Percentiles rank a stretch among this genome's conserved stretches.
phyloP scores from a whole-genome alignment of 2,888 invertebrate species.

The Atethmia centrago region DNA sequence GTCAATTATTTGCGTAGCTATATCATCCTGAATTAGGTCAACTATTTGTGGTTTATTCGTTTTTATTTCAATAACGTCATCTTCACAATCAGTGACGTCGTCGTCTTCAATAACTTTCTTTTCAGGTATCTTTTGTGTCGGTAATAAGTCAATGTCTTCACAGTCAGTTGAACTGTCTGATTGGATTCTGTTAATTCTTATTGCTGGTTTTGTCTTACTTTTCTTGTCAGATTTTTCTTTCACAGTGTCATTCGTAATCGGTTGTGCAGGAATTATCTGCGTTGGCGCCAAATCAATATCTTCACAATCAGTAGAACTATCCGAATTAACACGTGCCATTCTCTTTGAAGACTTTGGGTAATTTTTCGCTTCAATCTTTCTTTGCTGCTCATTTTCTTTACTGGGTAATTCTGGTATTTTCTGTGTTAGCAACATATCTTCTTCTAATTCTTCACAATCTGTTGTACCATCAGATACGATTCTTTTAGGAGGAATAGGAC shows the following conservation, averaged over 20 bases:
- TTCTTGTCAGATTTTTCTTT: slow-evolving; percentile 5
- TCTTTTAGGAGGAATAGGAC: slow-evolving; percentile 38
- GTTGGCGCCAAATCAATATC: slow-evolving; percentile 74
- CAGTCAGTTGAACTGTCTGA: slow-evolving; percentile 73
- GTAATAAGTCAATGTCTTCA: slow-evolving; percentile 68
- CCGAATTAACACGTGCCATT: slow-evolving; percentile 63
- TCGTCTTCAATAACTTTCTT: slow-evolving; percentile 66
- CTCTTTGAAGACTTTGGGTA: slow-evolving; percentile 34
- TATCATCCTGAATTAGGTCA: slow-evolving; percentile 62
- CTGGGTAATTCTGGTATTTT: slow-evolving; percentile 49
- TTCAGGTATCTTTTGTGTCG: slow-evolving; percentile 63
- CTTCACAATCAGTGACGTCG: slow-evolving; percentile 78
- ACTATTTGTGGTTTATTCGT: slow-evolving; percentile 47
- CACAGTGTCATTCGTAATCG: slow-evolving; percentile 7
- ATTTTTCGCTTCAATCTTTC: slow-evolving; percentile 1
- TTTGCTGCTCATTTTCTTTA: slow-evolving; percentile 12
- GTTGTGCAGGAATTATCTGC: slow-evolving; percentile 67
- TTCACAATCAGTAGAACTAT: slow-evolving; percentile 78
- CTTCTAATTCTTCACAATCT: slow-evolving; percentile 65
- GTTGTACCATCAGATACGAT: slow-evolving; percentile 63
- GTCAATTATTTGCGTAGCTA: slow-evolving; percentile 71
- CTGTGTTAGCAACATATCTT: slow-evolving; percentile 63
- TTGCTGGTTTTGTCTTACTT: slow-evolving; percentile 21
- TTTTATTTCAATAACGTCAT: slow-evolving; percentile 61
- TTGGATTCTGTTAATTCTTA: slow-evolving; percentile 62